Base-by-base conservation (phyloP, 1,140 invertebrate genomes). In the Schlechtendalia chinensis region DNA sequence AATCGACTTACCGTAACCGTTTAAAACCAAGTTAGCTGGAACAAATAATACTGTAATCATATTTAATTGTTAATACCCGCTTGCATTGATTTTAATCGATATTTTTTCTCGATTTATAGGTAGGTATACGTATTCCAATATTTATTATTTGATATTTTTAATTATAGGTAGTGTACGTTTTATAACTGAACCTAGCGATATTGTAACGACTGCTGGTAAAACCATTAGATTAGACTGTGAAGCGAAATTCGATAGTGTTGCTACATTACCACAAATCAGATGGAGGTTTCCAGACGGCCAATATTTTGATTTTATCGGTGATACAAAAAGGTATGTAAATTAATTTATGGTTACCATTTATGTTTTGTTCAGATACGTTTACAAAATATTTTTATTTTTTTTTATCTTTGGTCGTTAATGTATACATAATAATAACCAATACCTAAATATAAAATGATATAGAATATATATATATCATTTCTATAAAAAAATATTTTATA, bases 141-240 rank as follows among this genome's bases (percentile, higher is more conserved):
- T n/a, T n/a, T n/a, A n/a, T n/a, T 39, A 39, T 39, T 39, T 8
- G 32, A 39, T n/a, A n/a, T 19, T 53, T 53, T 54, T 27, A 50
- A 50, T 24, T 29, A 39, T 63, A 79, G 71, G 58, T 47, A 75
- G 81, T 54, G 74, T 81, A 17, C 54, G 58, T 8, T 81, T 81
- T 54, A 59, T 81, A 22, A 59, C 24, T n/a, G 71, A 81, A 63
- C 81, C 81, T 24, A 74, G 12, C 17, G 81, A 81, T 67, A 79
- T 77, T 79, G 10, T 77, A 22, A 75, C 74, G 82, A 84, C 45
- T 84, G 85, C 39, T 85, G 85, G 79, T 85, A 85, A 11, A 82
- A 84, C 12, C 81, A 86, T 11, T 84, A 84, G 74, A 82, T 86
- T 53, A 71, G 82, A 81, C 81, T 80, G 56, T 82, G 83, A 67